Evolutionary conservation across 2,888 invertebrate genomes (phyloP).

Genomic region (Habroteleia sp.): DNA sequence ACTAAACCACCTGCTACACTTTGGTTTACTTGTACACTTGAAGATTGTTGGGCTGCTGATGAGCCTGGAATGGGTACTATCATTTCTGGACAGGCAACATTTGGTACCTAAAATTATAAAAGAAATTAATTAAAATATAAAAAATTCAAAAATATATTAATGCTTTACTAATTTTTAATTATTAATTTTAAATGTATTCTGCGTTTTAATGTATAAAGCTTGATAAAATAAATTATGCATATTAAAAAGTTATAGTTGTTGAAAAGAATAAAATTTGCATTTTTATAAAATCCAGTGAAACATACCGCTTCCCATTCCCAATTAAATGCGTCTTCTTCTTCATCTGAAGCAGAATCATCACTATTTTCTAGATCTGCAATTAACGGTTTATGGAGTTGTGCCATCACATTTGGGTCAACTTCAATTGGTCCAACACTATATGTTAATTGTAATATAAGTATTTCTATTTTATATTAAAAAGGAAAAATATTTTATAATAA

Average conservation of each 20-base stretch:
- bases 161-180: too few relatives aligned
- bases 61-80: conserved; percentile 78
- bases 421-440: conserved; percentile 85
- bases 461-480: too few relatives aligned
- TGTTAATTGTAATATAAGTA: too few relatives aligned
- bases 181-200: too few relatives aligned
- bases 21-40: conserved; percentile 79
- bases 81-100: conserved; percentile 83
- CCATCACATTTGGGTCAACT: conserved; percentile 82
- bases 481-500: background rate
- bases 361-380: conserved; percentile 84
- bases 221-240: too few relatives aligned
- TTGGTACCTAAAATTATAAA: conserved; percentile 81
- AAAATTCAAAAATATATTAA: too few relatives aligned
- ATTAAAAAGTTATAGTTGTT: too few relatives aligned
- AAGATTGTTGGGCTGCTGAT: conserved; percentile 75
- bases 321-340: conserved; percentile 86
- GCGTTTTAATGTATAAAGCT: too few relatives aligned
- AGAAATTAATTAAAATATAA: too few relatives aligned
- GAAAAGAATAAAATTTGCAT: too few relatives aligned
- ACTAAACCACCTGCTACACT: conserved; percentile 88
- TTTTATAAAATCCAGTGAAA: too few relatives aligned
- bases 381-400: conserved; percentile 85
- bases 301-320: conserved; percentile 91
- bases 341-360: conserved; percentile 87